Conservation (phyloP, 2,888 invertebrate species). For the Aporophyla lueneburgensis region DNA sequence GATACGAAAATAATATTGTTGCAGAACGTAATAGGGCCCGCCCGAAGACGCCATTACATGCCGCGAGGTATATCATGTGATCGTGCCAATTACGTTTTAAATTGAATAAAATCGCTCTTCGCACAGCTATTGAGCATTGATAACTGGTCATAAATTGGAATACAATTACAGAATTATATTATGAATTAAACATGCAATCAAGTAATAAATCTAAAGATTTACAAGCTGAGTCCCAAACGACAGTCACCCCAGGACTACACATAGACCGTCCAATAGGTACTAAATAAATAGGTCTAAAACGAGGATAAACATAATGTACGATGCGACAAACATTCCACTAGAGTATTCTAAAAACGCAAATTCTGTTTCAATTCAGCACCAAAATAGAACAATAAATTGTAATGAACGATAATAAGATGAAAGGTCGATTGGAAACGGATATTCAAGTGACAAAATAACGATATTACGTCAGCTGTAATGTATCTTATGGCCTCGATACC, state of each 20-base stretch:
- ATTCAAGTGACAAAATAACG: conserved; percentile 43
- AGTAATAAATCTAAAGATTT: conserved; percentile 30
- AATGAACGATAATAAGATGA: conserved; percentile 35
- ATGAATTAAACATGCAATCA: conserved; percentile 26
- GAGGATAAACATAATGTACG: not conserved
- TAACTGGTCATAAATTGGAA: conserved; percentile 43
- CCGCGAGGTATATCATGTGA: conserved; percentile 36
- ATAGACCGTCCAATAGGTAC: not conserved
- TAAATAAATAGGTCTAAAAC: not conserved
- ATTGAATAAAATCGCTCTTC: conserved; percentile 53
- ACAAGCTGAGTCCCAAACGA: not conserved
- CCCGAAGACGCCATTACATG: conserved; percentile 38
- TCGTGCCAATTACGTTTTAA: conserved; percentile 61
- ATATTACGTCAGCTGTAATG: conserved; percentile 25
- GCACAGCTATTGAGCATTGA: conserved; percentile 39
- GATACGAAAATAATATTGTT: conserved; percentile 40
- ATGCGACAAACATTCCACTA: conserved; percentile 1
- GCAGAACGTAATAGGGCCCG: conserved; percentile 30
- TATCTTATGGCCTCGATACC: conserved; percentile 28
- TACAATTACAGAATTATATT: conserved; percentile 33
- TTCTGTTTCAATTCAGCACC: conserved; percentile 15
- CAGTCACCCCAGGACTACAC: not conserved
- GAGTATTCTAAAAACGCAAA: not conserved
- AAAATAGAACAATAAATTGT: conserved; percentile 15
- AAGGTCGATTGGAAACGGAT: conserved; percentile 32